phyloP scores from a whole-genome alignment of 2,113 vertebrate genomes.

The Gymnogyps californianus region DNA sequence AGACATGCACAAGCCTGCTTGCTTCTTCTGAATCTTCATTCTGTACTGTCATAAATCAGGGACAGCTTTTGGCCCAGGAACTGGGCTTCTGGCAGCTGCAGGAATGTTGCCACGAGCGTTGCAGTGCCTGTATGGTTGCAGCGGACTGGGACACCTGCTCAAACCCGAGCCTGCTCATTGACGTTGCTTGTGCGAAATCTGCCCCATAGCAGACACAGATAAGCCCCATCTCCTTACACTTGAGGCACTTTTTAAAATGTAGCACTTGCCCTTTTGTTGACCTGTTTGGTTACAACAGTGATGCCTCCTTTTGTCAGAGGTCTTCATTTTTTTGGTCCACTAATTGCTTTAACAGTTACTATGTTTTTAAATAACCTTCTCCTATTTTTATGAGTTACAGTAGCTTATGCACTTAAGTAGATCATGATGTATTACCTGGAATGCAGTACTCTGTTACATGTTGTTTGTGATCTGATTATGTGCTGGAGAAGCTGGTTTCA shows the following conservation, averaged over 20 bases:
- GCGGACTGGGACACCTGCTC: neutral
- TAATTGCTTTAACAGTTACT: neutral
- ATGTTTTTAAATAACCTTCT: slow-evolving; percentile 31
- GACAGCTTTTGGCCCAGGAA: neutral
- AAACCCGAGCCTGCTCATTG: neutral
- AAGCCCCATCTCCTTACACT: neutral
- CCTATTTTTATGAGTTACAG: slow-evolving; percentile 7
- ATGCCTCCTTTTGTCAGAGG: neutral
- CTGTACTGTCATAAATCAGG: neutral
- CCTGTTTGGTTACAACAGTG: neutral
- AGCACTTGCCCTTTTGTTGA: neutral
- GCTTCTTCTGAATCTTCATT: neutral
- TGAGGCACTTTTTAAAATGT: neutral
- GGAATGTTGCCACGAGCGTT: neutral
- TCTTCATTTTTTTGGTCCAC: neutral
- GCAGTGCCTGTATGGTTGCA: neutral
- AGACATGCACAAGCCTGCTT: neutral
- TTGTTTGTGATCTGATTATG: slow-evolving; percentile 16
- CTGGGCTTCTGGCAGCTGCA: neutral
- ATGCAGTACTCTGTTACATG: neutral
- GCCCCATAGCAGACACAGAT: neutral
- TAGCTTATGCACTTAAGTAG: slow-evolving; percentile 22
- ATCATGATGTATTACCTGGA: neutral
- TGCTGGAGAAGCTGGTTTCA: neutral
- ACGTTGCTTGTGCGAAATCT: neutral